Base-by-base conservation (phyloP, 2,888 invertebrate species). In the Sacculina carcini region DNA sequence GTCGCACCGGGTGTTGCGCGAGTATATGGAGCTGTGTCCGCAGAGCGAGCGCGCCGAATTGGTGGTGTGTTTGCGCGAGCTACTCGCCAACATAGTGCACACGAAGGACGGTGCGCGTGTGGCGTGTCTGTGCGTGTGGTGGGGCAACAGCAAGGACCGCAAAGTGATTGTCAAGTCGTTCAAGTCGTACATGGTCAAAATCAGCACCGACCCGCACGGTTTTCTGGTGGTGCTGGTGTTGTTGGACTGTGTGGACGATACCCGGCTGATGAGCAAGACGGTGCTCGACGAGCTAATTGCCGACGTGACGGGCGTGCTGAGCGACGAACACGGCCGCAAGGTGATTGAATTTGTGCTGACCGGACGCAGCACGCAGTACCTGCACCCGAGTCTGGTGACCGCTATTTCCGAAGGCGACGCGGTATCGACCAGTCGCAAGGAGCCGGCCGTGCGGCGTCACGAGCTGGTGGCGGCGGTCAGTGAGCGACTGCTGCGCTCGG, bases 221-320 rank as follows among this genome's bases (percentile, higher is more conserved):
- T 81, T 89, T 64, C 68, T 79, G 28, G 73, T 84, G 23, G 66
- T 94, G 26, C 69, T 90, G 55, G 76, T 84, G 0, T 53, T 92
- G 56, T 76, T 92, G 57, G 92, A 94, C 64, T 71, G 76, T 0
- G 78, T 89, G 2, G 94, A 96, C 63, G 94, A 96, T 62, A 94
- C 92, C 0, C 82, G 84, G 51, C 71, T 92, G 0, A 72, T 90
- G 21, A 79, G 79, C 60, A 92, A 92, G 39, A 31, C 49, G n/a
- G 48, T 55, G 19, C 26, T 56, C 24, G 48, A 51, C 23, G 55
- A 54, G 32, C 48, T 56, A 10, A 52, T 55, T 52, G 53, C 51
- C 9, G 73, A 76, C 54, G 61, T 82, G 21, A 69, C 73, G 56
- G 77, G 77, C 5, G 69, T 92, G 29, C 77, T 78, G 1, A 68